A percentile compares a stretch with the other conserved stretches of the same genome.
Evolutionary conservation across 2,797 vertebrate species (phyloP).

Genomic region (Sphenopsis melanotis): DNA sequence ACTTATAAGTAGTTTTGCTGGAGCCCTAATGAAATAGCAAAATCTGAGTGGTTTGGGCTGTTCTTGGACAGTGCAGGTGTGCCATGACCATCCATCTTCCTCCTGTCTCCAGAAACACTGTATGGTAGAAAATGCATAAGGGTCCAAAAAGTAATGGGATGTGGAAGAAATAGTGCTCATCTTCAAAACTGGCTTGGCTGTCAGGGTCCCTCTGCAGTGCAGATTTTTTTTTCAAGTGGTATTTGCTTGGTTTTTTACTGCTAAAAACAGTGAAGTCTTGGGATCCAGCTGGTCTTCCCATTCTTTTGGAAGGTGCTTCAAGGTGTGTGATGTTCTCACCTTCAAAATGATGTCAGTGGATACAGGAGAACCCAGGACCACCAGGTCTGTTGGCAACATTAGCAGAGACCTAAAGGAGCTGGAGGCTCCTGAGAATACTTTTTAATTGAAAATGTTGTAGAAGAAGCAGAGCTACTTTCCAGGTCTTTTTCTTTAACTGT

Average conservation of each 20-base stretch:
- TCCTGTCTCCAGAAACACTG: not conserved
- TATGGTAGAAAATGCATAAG: not conserved
- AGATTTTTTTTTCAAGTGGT: not conserved
- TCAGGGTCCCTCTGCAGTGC: not conserved
- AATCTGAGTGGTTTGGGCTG: not conserved
- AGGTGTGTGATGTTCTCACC: not conserved
- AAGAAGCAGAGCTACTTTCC: not conserved
- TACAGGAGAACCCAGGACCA: not conserved
- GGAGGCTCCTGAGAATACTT: not conserved
- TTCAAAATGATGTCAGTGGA: fast-evolving
- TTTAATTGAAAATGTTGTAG: not conserved
- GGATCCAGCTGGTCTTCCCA: not conserved
- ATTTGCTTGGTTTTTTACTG: not conserved
- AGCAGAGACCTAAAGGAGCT: not conserved
- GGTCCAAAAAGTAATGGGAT: not conserved
- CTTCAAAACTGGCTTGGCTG: not conserved
- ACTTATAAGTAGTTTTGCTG: not conserved
- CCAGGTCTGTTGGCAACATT: not conserved
- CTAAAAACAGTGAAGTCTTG: not conserved
- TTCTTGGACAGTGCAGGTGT: not conserved
- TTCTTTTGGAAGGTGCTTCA: not conserved
- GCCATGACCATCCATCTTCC: not conserved
- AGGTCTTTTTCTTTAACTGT: not conserved
- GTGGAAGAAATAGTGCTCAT: not conserved
- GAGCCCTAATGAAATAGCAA: not conserved